Evolutionary conservation across 2,113 vertebrate species (phyloP), one percentile per base, ranked within the genome.

Genomic region (Scomber colias): DNA sequence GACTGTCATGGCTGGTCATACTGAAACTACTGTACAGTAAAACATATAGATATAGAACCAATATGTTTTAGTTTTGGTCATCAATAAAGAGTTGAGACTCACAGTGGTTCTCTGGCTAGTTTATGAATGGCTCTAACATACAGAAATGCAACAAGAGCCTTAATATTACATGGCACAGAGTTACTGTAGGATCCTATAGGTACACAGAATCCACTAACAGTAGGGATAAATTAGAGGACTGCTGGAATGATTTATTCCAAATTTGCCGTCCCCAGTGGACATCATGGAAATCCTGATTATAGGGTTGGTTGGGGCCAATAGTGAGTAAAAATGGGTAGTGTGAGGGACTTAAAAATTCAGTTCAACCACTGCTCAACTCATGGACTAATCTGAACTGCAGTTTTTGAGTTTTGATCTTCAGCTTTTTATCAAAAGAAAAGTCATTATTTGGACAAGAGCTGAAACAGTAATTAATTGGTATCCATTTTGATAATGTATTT

Each of bases 211-310:
- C 73, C 75, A 31, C 64, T 78, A 83, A 83, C 68, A 54, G 49
- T 19, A 62, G 60, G 66, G 46, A 73, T 50, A 40, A 66, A 64
- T 79, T 59, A 51, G 3, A 61, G 64, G 67, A 55, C n/a, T 64
- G 13, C 50, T 70, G 70, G 60, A n/a, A 14, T 61, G 3, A 82
- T 44, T 84, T 35, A 51, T 19, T 35, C 59, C 35, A 53, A 68
- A 49, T 72, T 60, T 54, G 11, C 62, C 50, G 44, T 65, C 59
- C 46, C 46, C 64, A 19, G 13, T 24, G 30, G 16, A 66, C 71
- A 70, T 82, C 74, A 85, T 86, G 75, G 81, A 86, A 89, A 84
- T 35, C 61, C 64, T 85, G 66, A 87, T 86, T 56, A 79, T 27
- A 68, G 75, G 65, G 49, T 67, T 68, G 62, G 68, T 81, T 3